Conservation (phyloP, 2,888 invertebrate species). For the Drosophila nr. perissopoda region DNA sequence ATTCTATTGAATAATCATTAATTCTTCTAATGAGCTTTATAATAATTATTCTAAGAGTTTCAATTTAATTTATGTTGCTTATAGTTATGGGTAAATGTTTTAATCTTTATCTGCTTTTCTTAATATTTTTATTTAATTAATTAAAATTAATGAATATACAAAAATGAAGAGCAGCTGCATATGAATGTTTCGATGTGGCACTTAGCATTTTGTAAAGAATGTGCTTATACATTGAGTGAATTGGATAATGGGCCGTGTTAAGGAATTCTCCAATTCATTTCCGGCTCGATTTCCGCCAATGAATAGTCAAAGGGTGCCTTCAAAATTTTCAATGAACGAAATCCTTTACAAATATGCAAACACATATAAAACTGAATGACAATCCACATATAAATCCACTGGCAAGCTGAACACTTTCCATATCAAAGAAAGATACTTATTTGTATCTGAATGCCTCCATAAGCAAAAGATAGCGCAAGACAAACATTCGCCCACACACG, state of each 20-base stretch:
- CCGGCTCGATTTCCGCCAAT: neutral
- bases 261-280: neutral
- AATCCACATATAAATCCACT: constrained; percentile 74
- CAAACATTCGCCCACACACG: neutral
- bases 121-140: neutral
- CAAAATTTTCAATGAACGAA: neutral
- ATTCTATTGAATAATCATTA: neutral
- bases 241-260: neutral
- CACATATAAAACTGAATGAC: constrained; percentile 3
- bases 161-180: neutral
- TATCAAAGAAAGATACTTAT: constrained; percentile 85
- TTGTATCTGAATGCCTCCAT: constrained; percentile 22
- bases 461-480: constrained; percentile 6
- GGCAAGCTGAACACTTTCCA: constrained; percentile 86
- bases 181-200: neutral
- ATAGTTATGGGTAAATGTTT: neutral
- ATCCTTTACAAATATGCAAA: constrained; percentile 6
- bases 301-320: neutral
- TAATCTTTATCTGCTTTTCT: neutral
- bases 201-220: neutral
- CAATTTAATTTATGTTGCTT: neutral
- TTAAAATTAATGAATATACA: neutral
- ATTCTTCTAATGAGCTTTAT: neutral
- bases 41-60: neutral
- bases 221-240: neutral